A percentile compares a stretch with the other conserved stretches of the same genome.
Conservation (phyloP, 2,888 invertebrate species). For the Lasioglossum vierecki region DNA sequence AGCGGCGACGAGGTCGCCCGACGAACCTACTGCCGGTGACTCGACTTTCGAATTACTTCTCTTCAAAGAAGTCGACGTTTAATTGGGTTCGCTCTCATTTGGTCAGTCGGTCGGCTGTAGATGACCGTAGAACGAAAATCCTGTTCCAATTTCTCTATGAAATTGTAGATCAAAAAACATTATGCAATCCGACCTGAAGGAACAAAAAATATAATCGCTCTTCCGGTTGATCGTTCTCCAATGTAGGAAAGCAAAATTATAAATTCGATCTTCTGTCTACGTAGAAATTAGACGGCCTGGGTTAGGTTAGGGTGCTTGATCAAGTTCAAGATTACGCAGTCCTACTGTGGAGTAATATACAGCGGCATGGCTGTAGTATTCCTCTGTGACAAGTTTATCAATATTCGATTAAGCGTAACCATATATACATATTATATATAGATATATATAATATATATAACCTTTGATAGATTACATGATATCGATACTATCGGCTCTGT, state of each 20-base stretch:
- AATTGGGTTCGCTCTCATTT: slow-evolving; percentile 42
- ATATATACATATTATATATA: not conserved
- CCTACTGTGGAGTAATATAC: not conserved
- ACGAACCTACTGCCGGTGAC: not conserved
- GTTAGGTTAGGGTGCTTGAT: not conserved
- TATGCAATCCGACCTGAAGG: not conserved
- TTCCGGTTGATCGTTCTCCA: not conserved
- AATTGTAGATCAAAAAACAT: not conserved
- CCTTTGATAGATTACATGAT: not conserved
- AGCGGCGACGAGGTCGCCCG: slow-evolving; percentile 32
- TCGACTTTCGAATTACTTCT: slow-evolving; percentile 25
- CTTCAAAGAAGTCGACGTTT: slow-evolving; percentile 31
- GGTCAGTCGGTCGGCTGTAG: slow-evolving; percentile 30
- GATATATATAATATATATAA: too few relatives aligned
- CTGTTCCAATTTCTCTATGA: not conserved
- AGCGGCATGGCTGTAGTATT: not conserved
- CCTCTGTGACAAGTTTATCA: not conserved
- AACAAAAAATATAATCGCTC: not conserved
- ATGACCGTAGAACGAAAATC: not conserved
- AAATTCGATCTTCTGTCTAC: not conserved
- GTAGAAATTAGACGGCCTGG: not conserved
- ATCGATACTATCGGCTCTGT: not conserved
- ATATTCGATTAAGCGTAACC: not conserved
- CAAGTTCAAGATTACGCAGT: not conserved
- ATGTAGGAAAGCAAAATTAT: not conserved